Conservation (phyloP, 2,113 vertebrate species). For the Sorex fumeus region DNA sequence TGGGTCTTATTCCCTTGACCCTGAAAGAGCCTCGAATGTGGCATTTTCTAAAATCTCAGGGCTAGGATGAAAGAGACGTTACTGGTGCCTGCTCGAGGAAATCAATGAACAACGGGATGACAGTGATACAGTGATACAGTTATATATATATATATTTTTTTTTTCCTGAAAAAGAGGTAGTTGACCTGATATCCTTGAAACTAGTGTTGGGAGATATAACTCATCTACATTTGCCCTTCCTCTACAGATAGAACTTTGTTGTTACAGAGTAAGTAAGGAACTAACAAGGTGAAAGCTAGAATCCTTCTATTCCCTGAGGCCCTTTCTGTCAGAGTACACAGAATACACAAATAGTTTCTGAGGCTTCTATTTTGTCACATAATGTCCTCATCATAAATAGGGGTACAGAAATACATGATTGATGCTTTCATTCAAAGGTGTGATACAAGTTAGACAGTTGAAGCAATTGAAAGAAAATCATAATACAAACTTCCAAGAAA, state of each 20-base stretch:
- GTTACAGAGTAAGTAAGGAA: not conserved
- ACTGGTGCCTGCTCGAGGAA: no score
- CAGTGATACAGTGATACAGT: no score
- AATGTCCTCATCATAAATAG: not conserved
- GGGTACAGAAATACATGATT: rapidly evolving
- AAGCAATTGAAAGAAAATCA: not conserved
- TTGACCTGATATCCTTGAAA: no score
- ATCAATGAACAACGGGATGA: no score
- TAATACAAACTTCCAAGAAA: not conserved
- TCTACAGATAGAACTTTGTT: not conserved
- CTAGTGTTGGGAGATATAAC: not conserved
- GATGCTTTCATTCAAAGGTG: not conserved
- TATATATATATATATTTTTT: no score
- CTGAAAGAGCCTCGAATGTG: no score
- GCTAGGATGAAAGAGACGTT: no score
- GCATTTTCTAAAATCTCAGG: no score
- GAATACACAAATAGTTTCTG: not conserved
- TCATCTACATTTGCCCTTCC: not conserved
- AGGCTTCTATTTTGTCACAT: not conserved
- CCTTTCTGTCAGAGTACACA: not conserved
- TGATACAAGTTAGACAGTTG: not conserved
- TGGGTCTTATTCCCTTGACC: no score
- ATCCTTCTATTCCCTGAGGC: not conserved
- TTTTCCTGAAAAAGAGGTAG: no score
- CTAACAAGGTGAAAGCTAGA: not conserved